Base-by-base conservation (phyloP, 2,113 vertebrate species). In the Myocastor coypus region DNA sequence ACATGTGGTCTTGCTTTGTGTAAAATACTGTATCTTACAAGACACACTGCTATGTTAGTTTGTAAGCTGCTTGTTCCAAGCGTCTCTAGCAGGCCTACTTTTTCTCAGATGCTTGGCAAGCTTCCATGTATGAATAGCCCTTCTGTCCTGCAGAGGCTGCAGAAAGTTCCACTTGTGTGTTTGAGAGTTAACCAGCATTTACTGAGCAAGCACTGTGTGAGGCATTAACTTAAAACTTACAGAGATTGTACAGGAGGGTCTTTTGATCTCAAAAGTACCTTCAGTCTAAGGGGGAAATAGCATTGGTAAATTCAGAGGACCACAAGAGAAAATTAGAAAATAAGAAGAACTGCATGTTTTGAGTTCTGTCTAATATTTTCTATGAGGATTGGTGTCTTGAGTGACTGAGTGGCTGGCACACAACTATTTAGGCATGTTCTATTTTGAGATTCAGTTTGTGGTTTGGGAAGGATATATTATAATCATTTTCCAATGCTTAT, bases 391-490 rank as follows among this genome's bases (percentile, higher is more conserved):
- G 85, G 83, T 83, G 46, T 84, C 82, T 81, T 64, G 61, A 95
- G 61, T 96, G 84, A 92, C 77, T 71, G 84, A 86, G 66, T 22
- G 46, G 64, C 88, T 80, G 87, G 69, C 92, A 57, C 83, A 87
- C 94, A n/a, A 92, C 84, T 81, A n/a, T 92, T 95, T 96, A 94
- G 93, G 30, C 92, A 78, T 83, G 90, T 83, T 96, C 95, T 97
- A 93, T 97, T 98, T 97, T 95, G 83, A 94, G 94, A 84, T 34
- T 69, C 82, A 85, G 66, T 66, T 50, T 96, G 92, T 95, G 97
- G 97, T 90, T 98, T 97, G 90, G 86, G 94, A 86, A 93, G 93
- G 89, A 92, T 95, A 32, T 94, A 40, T 94, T 96, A 42, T 96
- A 96, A 94, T 96, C 85, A 94, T 95, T 97, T 96, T 88, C 95